These are phyloP conservation scores for Myrmecobius fasciatus DNA, from an alignment of 2,113 vertebrate species.

Conservation along the genomic window DNA sequence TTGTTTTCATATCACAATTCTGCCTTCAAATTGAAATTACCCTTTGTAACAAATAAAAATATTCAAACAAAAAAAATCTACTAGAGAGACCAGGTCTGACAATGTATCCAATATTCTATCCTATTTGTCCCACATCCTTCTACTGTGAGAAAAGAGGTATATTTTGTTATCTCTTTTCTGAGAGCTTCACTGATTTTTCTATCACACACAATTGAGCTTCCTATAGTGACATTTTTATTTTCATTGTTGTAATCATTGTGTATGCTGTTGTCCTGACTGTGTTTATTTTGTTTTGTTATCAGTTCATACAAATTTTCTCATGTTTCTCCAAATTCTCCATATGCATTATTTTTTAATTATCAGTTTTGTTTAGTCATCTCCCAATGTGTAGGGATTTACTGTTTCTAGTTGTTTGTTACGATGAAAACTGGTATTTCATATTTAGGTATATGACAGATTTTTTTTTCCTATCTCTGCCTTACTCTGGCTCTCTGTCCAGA, in stretches of 20 bases:
- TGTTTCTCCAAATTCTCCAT: neutral
- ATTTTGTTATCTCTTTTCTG: neutral
- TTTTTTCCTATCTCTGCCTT: neutral
- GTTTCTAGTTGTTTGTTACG: neutral
- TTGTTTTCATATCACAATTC: neutral
- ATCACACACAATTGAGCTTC: neutral
- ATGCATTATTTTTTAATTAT: neutral
- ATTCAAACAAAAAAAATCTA: neutral
- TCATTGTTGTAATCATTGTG: neutral
- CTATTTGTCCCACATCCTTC: neutral
- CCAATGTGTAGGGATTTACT: neutral
- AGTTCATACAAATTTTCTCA: neutral
- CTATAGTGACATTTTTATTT: neutral
- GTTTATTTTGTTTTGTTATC: neutral
- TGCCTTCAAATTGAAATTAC: neutral
- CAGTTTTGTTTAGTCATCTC: neutral
- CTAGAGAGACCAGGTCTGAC: neutral
- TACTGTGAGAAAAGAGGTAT: neutral
- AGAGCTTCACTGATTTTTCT: neutral
- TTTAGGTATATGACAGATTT: neutral
- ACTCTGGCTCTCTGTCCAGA: neutral
- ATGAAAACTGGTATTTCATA: neutral
- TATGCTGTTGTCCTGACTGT: neutral
- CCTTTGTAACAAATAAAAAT: neutral
- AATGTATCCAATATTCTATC: neutral